Percentiles rank a stretch among this genome's conserved stretches.
These are phyloP conservation scores for Ovis canadensis DNA, from an alignment of 2,113 vertebrate genomes.

Conservation along the genomic window DNA sequence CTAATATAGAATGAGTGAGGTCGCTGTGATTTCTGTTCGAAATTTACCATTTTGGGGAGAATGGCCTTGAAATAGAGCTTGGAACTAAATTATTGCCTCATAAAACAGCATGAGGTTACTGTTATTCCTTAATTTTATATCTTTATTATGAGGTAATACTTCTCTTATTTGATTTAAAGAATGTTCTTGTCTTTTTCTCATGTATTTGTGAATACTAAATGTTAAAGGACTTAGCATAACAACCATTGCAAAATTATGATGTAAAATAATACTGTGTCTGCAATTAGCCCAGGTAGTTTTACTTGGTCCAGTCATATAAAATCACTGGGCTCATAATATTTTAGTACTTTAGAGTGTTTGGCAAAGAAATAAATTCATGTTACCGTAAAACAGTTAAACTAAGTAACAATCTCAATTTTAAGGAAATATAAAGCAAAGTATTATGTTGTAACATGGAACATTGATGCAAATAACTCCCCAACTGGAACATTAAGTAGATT, in stretches of 20 bases:
- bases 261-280: slow-evolving; percentile 73
- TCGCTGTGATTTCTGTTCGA: background rate
- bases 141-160: slow-evolving; percentile 78
- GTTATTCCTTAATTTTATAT: slow-evolving; percentile 82
- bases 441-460: slow-evolving; percentile 8
- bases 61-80: background rate
- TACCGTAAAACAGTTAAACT: slow-evolving; percentile 53
- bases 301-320: slow-evolving; percentile 64
- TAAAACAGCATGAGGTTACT: slow-evolving; percentile 80
- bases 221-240: slow-evolving; percentile 75
- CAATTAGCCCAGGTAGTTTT: slow-evolving; percentile 68
- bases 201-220: slow-evolving; percentile 76
- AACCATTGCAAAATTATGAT: slow-evolving; percentile 67
- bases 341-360: slow-evolving; percentile 59
- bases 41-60: slow-evolving; percentile 22
- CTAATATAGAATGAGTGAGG: background rate
- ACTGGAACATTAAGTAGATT: slow-evolving; percentile 30
- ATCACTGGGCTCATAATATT: slow-evolving; percentile 63
- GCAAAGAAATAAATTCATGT: slow-evolving; percentile 62
- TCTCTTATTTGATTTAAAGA: slow-evolving; percentile 74
- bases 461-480: slow-evolving; percentile 49
- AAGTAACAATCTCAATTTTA: slow-evolving; percentile 57
- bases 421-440: slow-evolving; percentile 55
- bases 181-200: slow-evolving; percentile 73
- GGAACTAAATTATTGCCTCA: slow-evolving; percentile 59